Evolutionary conservation across 2,888 invertebrate species (phyloP), one percentile per base, ranked within the genome.

Genomic region (Tortrix viridana): DNA sequence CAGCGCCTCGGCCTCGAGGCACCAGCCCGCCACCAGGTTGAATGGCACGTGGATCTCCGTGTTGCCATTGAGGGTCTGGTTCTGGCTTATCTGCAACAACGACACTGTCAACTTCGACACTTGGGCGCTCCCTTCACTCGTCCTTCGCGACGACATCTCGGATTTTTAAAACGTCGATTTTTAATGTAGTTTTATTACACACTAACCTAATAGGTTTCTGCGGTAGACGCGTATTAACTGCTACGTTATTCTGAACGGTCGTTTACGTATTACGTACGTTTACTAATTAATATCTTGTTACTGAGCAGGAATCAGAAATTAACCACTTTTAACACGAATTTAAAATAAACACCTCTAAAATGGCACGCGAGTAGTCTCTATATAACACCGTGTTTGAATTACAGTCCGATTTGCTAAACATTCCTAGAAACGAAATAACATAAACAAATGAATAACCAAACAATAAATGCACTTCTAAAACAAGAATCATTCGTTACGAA

Each of bases 1-100:
- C 70, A 98, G 86, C n/a, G 94, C 93, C 57, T 97, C 93, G 1
- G 97, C 97, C 81, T 98, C 97, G 85, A 98, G 97, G 81, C 98
- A 97, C 98, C 98, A 99, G 18, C 98, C 97, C 48, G 98, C 95
- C 75, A 98, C 96, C 67, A 98, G 93, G 67, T 96, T 96, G 72
- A 98, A 92, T 0, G 98, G 98, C 48, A 92, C 92, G 60, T 92
- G 92, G 65, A 92, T 92, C 76, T 92, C 92, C 46, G 90, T 91
- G 73, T 92, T 92, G 18, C 91, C 92, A 84, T 89, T 92, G 65
- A 92, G 77, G 16, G 91, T 88, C 73, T 92, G 92, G 68, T 92
- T 92, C 65, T 89, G 85, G 74, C 90, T 92, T 84, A 92, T 92
- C 92, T 92, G 79, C 23, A 81, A 61, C 37, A 49, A 60, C 19